Base-by-base conservation (phyloP, 2,113 vertebrate species). In the Lipophrys pholis region DNA sequence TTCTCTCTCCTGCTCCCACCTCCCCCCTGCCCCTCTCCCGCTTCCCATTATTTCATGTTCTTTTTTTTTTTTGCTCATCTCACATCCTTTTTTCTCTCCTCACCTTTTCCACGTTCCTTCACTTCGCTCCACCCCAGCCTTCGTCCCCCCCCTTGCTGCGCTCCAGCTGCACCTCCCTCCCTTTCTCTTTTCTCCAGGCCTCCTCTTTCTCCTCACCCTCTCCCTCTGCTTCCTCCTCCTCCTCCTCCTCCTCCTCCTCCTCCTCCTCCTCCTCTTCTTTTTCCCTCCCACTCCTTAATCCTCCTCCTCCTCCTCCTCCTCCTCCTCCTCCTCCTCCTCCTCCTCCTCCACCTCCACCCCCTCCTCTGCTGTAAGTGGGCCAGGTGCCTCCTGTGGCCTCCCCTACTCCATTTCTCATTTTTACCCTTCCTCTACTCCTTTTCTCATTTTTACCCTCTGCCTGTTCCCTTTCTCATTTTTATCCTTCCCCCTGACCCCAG, bases 331-430 rank as follows among this genome's bases (percentile, higher is more conserved):
- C 84, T 66, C 78, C 80, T 72, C 66, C 16, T 49, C 72, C 71
- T 38, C 41, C 42, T 43, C 42, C 42, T 43, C 42, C 42, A 43
- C 62, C 80, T n/a, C 82, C 82, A 66, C 83, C 83, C 83, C 84
- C 80, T 73, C 90, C 86, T 87, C 85, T 74, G 69, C 83, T 90
- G 84, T 91, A 94, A 93, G 87, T 93, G 91, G 92, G 93, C 91
- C 93, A 93, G 87, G 83, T 92, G 91, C 91, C 93, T 92, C 93
- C 86, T 91, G 93, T 94, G 93, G 91, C 92, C 89, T 93, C 81
- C 90, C 86, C 90, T 91, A 92, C 91, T 92, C 92, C 85, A 91
- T 92, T 93, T 93, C 87, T 93, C 91, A 93, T 91, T 94, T 93
- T 91, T 92, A 90, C 90, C 88, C 90, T 91, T 82, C 82, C 84